Evolutionary conservation across 2,888 invertebrate genomes (phyloP).

Genomic region (Myopa tessellatipennis): DNA sequence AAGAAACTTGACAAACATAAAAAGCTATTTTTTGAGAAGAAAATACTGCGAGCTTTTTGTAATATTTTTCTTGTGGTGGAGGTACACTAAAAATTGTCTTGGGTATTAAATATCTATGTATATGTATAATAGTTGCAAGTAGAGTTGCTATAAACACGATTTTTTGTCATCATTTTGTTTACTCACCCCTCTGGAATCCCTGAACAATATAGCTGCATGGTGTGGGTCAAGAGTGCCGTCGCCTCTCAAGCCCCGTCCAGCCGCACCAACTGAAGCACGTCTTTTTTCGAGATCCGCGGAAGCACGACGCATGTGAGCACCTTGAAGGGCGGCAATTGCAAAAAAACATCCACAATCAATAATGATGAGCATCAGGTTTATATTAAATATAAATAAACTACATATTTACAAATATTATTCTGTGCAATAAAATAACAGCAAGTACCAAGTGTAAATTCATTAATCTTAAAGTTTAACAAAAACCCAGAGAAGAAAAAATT

Average conservation of each 20-base stretch:
- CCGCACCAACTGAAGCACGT: conserved; percentile 80
- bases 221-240: conserved; percentile 87
- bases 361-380: neutral
- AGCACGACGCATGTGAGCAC: conserved; percentile 80
- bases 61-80: neutral
- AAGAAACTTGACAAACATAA: neutral
- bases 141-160: no score
- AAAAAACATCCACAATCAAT: conserved; percentile 45
- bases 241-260: conserved; percentile 67
- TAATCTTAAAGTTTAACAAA: conserved; percentile 9
- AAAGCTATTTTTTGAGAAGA: neutral
- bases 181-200: conserved; percentile 93
- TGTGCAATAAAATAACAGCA: conserved; percentile 41
- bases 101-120: no score
- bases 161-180: neutral
- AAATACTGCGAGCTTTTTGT: neutral
- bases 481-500: neutral
- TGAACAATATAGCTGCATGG: conserved; percentile 90
- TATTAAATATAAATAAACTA: no score
- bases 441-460: conserved; percentile 44
- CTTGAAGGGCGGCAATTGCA: conserved; percentile 68
- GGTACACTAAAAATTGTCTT: neutral
- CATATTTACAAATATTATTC: no score
- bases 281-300: conserved; percentile 84
- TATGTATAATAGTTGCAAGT: no score